These are phyloP conservation scores for Seriola dumerili DNA, from an alignment of 2,113 vertebrate species.

Conservation along the genomic window DNA sequence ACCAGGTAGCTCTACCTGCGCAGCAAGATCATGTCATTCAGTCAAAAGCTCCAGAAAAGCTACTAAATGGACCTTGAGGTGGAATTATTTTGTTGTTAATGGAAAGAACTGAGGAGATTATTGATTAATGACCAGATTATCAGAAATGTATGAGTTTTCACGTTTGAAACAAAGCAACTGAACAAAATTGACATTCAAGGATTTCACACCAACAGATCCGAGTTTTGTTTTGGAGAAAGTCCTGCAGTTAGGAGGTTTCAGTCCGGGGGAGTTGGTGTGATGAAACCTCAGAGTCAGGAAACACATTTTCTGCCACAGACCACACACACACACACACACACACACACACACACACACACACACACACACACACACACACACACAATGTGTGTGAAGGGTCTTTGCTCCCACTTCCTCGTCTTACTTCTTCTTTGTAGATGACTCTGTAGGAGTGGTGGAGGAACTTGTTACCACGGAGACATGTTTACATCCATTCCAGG, in stretches of 20 bases:
- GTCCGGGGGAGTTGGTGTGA: neutral
- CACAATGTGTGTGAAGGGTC: constrained; percentile 8
- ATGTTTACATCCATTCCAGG: constrained; percentile 16
- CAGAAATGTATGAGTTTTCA: no score
- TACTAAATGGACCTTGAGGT: no score
- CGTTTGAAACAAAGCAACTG: no score
- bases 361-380: constrained; percentile 48
- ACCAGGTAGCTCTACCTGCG: no score
- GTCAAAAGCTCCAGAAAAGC: no score
- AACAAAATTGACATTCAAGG: no score
- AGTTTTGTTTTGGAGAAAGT: constrained; percentile 43
- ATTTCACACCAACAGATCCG: neutral
- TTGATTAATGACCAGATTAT: no score
- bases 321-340: constrained; percentile 48
- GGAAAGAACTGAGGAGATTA: no score
- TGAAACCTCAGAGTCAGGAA: constrained; percentile 75
- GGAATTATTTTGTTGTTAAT: no score
- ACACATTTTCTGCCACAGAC: constrained; percentile 79
- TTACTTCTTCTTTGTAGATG: constrained; percentile 65
- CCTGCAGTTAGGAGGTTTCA: constrained; percentile 42
- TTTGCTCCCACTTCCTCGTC: constrained; percentile 61
- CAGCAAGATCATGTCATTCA: no score
- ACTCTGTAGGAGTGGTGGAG: constrained; percentile 23
- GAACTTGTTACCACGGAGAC: constrained; percentile 48
- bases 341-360: constrained; percentile 46